Evolutionary conservation across 1,140 invertebrate genomes (phyloP).

Genomic region (Zelostemma sp.): DNA sequence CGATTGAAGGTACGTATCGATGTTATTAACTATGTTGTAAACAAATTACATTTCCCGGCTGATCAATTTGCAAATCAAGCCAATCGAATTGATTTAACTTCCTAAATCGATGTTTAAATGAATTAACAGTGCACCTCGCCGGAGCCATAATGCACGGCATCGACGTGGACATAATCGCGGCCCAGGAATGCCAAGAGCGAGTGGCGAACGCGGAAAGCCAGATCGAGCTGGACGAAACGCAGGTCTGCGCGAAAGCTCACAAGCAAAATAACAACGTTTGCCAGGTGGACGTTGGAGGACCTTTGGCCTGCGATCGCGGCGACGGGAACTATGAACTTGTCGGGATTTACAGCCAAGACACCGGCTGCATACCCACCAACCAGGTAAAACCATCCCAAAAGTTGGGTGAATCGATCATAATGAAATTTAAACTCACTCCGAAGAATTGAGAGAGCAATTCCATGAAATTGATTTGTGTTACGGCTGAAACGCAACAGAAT

Average conservation of each 20-base stretch:
- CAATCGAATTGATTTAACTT: no score
- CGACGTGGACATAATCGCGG: conserved; percentile 75
- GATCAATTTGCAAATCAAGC: no score
- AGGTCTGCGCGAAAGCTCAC: conserved; percentile 59
- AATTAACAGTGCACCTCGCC: conserved; percentile 75
- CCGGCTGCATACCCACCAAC: conserved; percentile 70
- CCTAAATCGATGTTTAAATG: no score
- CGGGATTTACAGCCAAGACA: conserved; percentile 82
- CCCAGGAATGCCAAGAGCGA: conserved; percentile 71
- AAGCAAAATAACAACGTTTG: conserved; percentile 62
- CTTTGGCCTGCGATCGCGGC: conserved; percentile 80
- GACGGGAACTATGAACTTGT: conserved; percentile 78
- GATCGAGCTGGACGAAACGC: conserved; percentile 49
- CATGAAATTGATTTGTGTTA: no score
- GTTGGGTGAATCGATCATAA: no score
- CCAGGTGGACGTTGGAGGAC: conserved; percentile 82
- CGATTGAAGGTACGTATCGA: conserved; percentile 76
- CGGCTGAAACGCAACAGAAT: no score
- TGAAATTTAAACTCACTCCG: conserved; percentile 5
- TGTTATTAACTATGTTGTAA: neutral
- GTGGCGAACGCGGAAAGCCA: conserved; percentile 41
- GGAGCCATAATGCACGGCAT: conserved; percentile 82
- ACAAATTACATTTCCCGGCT: no score
- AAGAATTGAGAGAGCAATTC: no score
- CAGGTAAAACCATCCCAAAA: conserved; percentile 56